These are phyloP conservation scores for Ophioderma brevispina DNA, from an alignment of 35 echinoderm and acorn worm species.

Conservation along the genomic window DNA sequence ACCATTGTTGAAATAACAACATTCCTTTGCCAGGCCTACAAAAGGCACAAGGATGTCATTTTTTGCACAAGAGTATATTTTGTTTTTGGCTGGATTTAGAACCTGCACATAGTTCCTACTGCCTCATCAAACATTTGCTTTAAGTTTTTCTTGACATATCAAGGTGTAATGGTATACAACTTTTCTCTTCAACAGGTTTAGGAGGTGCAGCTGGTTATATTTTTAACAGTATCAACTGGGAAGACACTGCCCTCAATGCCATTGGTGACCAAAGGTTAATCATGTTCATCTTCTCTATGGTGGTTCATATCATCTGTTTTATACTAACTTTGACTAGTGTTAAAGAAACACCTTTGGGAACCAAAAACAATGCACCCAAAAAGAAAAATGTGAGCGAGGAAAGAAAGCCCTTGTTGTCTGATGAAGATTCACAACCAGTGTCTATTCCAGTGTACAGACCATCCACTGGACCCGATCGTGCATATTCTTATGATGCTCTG, in stretches of 20 bases:
- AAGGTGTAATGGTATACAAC: too few relatives aligned
- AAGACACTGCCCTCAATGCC: slow-evolving; percentile 42
- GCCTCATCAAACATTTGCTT: too few relatives aligned
- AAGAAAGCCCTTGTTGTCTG: not conserved
- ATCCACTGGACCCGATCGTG: not conserved
- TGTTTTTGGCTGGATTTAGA: too few relatives aligned
- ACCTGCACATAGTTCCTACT: too few relatives aligned
- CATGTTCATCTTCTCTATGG: slow-evolving; percentile 48
- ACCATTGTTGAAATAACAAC: too few relatives aligned
- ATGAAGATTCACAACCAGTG: not conserved
- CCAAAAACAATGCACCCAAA: not conserved
- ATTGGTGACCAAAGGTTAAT: slow-evolving; percentile 71
- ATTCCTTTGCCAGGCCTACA: too few relatives aligned
- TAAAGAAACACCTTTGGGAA: slow-evolving; percentile 53
- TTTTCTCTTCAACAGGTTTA: too few relatives aligned
- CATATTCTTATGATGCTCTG: not conserved
- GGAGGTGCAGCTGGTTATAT: slow-evolving; percentile 82
- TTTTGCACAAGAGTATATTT: too few relatives aligned
- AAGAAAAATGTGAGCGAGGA: not conserved
- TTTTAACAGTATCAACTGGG: slow-evolving; percentile 82
- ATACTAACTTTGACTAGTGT: slow-evolving; percentile 69
- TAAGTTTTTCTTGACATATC: too few relatives aligned
- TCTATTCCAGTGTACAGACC: not conserved
- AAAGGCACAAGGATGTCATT: too few relatives aligned
- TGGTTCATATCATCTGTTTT: slow-evolving; percentile 55